These are phyloP conservation scores for Eulemur mongoz DNA, from an alignment of 2,797 vertebrate species.

Conservation along the genomic window DNA sequence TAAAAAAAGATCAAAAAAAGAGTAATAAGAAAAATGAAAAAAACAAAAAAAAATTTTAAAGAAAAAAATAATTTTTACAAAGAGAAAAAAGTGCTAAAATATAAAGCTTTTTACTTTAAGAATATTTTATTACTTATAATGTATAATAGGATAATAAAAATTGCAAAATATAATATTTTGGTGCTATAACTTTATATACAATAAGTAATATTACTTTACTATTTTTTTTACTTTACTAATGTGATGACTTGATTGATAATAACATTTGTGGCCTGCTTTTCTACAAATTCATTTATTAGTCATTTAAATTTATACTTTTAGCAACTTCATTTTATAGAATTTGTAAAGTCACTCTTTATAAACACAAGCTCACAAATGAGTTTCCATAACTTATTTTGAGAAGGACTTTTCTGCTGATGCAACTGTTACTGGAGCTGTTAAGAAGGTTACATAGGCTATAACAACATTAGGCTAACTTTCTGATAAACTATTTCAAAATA, in stretches of 20 bases:
- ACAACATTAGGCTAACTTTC: background rate
- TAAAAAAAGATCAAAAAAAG: background rate
- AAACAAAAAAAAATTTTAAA: background rate
- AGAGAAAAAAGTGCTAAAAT: background rate
- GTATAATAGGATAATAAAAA: background rate
- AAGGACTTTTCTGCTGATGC: background rate
- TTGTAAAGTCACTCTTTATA: conserved; percentile 6
- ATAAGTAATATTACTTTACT: background rate
- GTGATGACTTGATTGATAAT: background rate
- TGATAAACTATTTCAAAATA: conserved; percentile 16
- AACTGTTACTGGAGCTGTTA: background rate
- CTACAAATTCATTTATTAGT: background rate
- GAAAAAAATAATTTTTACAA: background rate
- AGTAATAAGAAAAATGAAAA: background rate
- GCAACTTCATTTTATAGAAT: conserved; percentile 18
- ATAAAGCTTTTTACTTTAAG: background rate
- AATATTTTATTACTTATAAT: conserved; percentile 31
- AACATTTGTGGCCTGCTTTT: background rate
- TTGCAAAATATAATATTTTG: conserved; percentile 1
- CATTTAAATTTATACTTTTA: conserved; percentile 4
- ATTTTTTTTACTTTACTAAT: background rate
- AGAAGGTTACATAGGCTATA: background rate
- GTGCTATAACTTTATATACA: conserved; percentile 20
- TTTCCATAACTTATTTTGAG: background rate
- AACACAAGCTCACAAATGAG: background rate